Evolutionary conservation across 2,797 vertebrate species (phyloP), one percentile per base, ranked within the genome.

Genomic region (Meda fulgida): DNA sequence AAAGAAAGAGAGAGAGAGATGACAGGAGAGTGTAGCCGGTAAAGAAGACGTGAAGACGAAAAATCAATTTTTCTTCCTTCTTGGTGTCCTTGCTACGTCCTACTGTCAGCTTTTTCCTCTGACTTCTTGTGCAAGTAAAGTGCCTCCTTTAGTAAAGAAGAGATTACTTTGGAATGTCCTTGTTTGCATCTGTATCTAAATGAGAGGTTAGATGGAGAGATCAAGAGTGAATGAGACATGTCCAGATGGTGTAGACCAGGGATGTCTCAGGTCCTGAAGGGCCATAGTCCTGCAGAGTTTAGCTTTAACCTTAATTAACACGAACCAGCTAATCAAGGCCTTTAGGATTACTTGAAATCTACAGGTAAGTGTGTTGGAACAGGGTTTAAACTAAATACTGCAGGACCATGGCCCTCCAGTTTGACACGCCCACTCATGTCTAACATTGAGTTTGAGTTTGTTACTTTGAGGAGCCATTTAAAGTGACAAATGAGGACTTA

Each of bases 81-180:
- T 66, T 40, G 26, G 43, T 83, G 71, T 83, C 81, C 60, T 66
- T 76, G 21, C 21, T 80, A 80, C 29, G 11, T 66, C 43, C 19
- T 51, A 23, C 43, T n/a, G 43, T 80, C 29, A 23, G 29, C 11
- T 48, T 46, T 48, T 36, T 11, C 4, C 7, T 66, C 29, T 46
- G 38, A 29, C 14, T 23, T 34, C 29, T 19, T 34, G 13, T 23
- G 51, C 3, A 72, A 40, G 31, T 46, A 72, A 58, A 60, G 51
- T 31, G 14, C 48, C 31, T 26, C 9, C 3, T 81, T 60, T 29
- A 40, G 23, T 29, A 7, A 3, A 40, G 14, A 55, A 60, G 48
- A 71, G 4, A 21, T 34, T 46, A 1, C 3, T 60, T 21, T 73
- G 40, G 4, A 46, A 18, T 63, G 53, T n/a, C 53, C 36, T 80